phyloP scores from a whole-genome alignment of 1,140 invertebrate genomes.

The Drosophila bipectinata region DNA sequence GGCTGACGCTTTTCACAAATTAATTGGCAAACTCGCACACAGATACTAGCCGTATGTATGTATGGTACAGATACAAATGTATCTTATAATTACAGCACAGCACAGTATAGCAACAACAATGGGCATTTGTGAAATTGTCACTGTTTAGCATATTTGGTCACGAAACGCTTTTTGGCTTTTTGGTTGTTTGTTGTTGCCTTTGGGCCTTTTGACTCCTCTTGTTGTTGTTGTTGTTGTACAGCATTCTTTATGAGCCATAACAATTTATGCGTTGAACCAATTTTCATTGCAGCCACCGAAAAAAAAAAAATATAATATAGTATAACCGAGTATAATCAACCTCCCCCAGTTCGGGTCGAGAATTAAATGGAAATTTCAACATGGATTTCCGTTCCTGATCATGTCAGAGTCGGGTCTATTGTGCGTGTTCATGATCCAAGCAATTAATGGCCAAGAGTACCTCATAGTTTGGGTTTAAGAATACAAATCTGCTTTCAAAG shows the following conservation, averaged over 20 bases:
- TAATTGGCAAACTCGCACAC: constrained; percentile 64
- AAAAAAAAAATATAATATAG: constrained; percentile 10
- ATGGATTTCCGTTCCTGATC: constrained; percentile 64
- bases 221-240: too few species aligned
- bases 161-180: constrained; percentile 52
- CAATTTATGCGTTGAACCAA: constrained; percentile 73
- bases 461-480: background rate
- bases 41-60: too few species aligned
- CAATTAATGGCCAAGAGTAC: too few species aligned
- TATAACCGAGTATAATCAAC: background rate
- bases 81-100: constrained; percentile 67
- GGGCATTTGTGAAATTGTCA: constrained; percentile 81
- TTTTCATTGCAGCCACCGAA: constrained; percentile 50
- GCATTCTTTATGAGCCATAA: constrained; percentile 75
- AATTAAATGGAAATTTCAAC: constrained; percentile 73
- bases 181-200: constrained; percentile 5
- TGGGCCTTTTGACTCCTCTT: constrained; percentile 53
- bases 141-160: constrained; percentile 81
- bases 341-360: constrained; percentile 1
- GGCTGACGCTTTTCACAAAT: constrained; percentile 68
- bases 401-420: constrained; percentile 39
- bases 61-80: constrained; percentile 67
- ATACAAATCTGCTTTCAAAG: constrained; percentile 4
- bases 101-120: constrained; percentile 45
- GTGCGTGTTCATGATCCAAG: constrained; percentile 21